Percentiles rank a stretch among this genome's conserved stretches.
Conservation (phyloP, 1,140 invertebrate genomes). For the Zeugodacus cucurbitae region DNA sequence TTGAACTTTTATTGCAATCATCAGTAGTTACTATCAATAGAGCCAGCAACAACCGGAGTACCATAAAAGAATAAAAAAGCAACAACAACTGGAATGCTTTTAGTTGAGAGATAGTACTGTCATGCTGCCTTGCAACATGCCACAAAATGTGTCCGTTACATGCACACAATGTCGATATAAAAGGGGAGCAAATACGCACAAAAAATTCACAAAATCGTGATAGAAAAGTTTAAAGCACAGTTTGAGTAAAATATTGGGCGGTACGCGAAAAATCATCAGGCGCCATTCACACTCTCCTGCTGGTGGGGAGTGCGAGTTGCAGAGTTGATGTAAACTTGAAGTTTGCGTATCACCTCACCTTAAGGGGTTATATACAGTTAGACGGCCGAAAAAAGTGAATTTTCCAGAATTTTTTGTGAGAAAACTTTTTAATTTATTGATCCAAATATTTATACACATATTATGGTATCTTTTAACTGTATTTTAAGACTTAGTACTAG, state of each 20-base stretch:
- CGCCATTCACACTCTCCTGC: not conserved
- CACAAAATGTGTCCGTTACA: not conserved
- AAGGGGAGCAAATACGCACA: not conserved
- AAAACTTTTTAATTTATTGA: too few species aligned
- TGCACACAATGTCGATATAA: not conserved
- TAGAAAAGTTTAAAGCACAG: not conserved
- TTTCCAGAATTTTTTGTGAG: too few species aligned
- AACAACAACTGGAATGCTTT: not conserved
- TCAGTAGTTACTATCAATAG: not conserved
- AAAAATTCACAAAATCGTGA: not conserved
- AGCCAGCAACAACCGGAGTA: not conserved
- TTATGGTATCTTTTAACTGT: too few species aligned
- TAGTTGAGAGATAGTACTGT: not conserved
- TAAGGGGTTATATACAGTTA: too few species aligned
- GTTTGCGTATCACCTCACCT: not conserved
- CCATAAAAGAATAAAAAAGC: not conserved
- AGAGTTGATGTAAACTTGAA: not conserved
- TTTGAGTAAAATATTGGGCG: not conserved
- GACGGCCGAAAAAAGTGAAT: too few species aligned
- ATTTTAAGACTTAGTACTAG: too few species aligned
- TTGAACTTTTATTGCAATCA: constrained; percentile 22
- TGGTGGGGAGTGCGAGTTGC: not conserved
- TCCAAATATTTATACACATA: too few species aligned
- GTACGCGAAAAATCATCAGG: not conserved
- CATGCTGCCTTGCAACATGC: not conserved